Percentiles rank a stretch among this genome's conserved stretches.
Conservation (phyloP, 2,113 vertebrate genomes). For the Heptranchias perlo region DNA sequence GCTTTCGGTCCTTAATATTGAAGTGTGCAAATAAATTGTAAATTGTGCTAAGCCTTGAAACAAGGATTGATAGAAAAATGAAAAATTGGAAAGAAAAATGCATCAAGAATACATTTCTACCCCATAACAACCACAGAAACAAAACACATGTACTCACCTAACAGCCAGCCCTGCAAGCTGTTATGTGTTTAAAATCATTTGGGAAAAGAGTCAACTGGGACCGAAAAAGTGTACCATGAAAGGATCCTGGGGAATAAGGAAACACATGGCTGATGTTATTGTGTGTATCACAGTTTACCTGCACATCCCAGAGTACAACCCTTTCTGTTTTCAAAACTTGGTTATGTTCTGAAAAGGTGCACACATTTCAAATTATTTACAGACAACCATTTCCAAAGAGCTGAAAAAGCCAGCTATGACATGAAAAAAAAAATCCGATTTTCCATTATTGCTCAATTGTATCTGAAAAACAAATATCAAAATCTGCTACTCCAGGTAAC, state of each 20-base stretch:
- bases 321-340: slow-evolving; percentile 8
- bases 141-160: not conserved
- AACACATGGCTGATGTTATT: not conserved
- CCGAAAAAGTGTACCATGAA: not conserved
- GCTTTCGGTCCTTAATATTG: not conserved
- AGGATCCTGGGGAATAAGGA: not conserved
- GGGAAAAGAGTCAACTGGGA: slow-evolving; percentile 10
- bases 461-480: not conserved
- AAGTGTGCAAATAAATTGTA: not conserved
- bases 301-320: not conserved
- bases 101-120: not conserved
- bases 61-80: not conserved
- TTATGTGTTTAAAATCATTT: not conserved
- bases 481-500: not conserved
- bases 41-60: not conserved
- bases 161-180: not conserved
- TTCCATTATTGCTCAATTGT: not conserved
- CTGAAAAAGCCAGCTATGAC: not conserved
- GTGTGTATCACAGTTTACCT: not conserved
- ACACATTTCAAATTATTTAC: not conserved
- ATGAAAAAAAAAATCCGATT: not conserved
- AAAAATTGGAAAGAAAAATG: not conserved
- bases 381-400: not conserved
- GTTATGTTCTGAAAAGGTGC: not conserved
- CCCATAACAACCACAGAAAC: not conserved